A percentile compares a stretch with the other conserved stretches of the same genome.
These are phyloP conservation scores for Anabas testudineus DNA, from an alignment of 2,797 vertebrate species.

Conservation along the genomic window DNA sequence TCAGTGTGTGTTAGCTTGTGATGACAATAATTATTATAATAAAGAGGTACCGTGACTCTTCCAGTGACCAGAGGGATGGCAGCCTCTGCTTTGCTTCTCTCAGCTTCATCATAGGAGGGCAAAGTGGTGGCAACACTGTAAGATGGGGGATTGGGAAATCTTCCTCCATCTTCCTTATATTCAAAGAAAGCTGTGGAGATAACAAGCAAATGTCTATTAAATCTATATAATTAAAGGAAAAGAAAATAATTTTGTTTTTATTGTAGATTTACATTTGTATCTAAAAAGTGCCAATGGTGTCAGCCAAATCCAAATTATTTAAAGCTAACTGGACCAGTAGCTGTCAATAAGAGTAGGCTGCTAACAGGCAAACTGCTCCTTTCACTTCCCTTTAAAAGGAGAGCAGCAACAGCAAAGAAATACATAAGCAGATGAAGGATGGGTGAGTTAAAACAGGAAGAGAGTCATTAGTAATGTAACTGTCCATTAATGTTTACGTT, in stretches of 20 bases:
- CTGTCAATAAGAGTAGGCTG: background rate
- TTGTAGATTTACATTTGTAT: background rate
- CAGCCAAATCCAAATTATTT: background rate
- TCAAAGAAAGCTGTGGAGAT: constrained; percentile 90
- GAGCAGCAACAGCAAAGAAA: constrained; percentile 21
- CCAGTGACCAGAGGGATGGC: constrained; percentile 92
- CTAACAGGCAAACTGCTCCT: constrained; percentile 33
- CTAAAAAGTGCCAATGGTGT: background rate
- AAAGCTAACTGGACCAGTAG: background rate
- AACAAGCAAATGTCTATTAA: background rate
- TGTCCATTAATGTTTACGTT: constrained; percentile 46
- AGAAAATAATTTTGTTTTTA: background rate
- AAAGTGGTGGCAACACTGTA: constrained; percentile 97
- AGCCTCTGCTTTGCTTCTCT: constrained; percentile 93
- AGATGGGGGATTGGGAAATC: constrained; percentile 95
- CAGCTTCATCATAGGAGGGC: constrained; percentile 96
- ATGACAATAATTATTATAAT: background rate
- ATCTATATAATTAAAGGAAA: background rate
- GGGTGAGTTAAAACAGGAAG: constrained; percentile 11
- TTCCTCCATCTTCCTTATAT: constrained; percentile 93
- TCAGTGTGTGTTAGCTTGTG: background rate
- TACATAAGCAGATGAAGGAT: background rate
- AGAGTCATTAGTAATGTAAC: constrained; percentile 17
- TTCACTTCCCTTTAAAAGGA: constrained; percentile 39
- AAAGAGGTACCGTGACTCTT: constrained; percentile 84